A percentile compares a stretch with the other conserved stretches of the same genome.
phyloP scores from a whole-genome alignment of 2,113 vertebrate genomes.

The Lucifuga dentata region DNA sequence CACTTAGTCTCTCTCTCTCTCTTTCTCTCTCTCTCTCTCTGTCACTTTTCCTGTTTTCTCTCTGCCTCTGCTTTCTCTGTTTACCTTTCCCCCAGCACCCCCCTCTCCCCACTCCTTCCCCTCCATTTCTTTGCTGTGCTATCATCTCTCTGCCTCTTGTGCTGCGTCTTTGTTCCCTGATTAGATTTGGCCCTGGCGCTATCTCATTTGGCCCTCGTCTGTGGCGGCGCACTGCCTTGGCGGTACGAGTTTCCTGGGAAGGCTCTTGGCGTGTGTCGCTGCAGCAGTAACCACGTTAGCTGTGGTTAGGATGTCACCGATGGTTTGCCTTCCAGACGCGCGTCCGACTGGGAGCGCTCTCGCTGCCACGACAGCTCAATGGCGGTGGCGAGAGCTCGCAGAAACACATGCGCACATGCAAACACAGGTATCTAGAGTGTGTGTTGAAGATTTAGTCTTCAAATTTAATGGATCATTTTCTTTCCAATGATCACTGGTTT shows the following conservation, averaged over 20 bases:
- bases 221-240: conserved; percentile 28
- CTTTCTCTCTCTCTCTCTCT: background rate
- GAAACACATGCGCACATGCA: conserved; percentile 4
- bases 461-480: too few relatives aligned
- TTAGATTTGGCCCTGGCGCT: conserved; percentile 71
- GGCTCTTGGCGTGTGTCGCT: conserved; percentile 50
- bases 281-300: conserved; percentile 74
- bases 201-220: conserved; percentile 73
- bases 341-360: conserved; percentile 48
- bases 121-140: conserved; percentile 30
- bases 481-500: background rate
- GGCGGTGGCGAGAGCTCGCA: conserved; percentile 40
- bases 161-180: conserved; percentile 62
- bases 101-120: background rate
- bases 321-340: conserved; percentile 65
- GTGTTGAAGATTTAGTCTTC: too few relatives aligned
- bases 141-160: conserved; percentile 44
- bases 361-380: conserved; percentile 55
- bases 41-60: conserved; percentile 25
- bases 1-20: conserved; percentile 46
- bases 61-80: conserved; percentile 27
- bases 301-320: conserved; percentile 67
- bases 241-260: conserved; percentile 59
- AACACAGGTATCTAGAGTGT: too few relatives aligned
- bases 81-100: conserved; percentile 42